Evolutionary conservation across 2,888 invertebrate genomes (phyloP).

Genomic region (Synanthedon formicaeformis): DNA sequence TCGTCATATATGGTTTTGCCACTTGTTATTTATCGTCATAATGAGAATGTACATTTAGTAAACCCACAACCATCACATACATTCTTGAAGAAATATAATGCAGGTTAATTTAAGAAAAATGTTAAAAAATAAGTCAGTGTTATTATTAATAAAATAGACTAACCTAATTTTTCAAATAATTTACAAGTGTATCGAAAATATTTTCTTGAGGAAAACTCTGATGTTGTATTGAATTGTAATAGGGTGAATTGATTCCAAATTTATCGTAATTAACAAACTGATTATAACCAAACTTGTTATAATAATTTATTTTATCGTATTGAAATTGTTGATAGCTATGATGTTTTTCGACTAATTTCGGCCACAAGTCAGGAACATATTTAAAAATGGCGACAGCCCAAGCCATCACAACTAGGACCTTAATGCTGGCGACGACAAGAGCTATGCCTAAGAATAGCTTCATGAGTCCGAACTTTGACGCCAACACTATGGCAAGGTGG

Average conservation of each 20-base stretch:
- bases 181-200: not conserved
- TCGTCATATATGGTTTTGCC: too few species aligned
- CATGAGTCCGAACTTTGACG: slow-evolving; percentile 47
- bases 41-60: too few species aligned
- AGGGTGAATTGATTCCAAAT: slow-evolving; percentile 1
- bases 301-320: not conserved
- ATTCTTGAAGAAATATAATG: too few species aligned
- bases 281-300: slow-evolving; percentile 5
- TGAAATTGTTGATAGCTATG: slow-evolving; percentile 10
- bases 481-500: slow-evolving; percentile 43
- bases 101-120: too few species aligned
- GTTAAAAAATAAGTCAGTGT: not conserved
- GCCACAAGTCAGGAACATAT: slow-evolving; percentile 43
- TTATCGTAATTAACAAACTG: slow-evolving; percentile 8
- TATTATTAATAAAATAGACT: not conserved
- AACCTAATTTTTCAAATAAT: not conserved
- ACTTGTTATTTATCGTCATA: too few species aligned
- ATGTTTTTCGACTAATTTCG: slow-evolving; percentile 16
- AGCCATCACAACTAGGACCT: slow-evolving; percentile 42
- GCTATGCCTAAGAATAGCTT: slow-evolving; percentile 48
- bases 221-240: not conserved
- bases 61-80: too few species aligned
- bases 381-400: slow-evolving; percentile 45
- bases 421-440: slow-evolving; percentile 33
- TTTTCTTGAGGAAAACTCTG: not conserved